phyloP scores from a whole-genome alignment of 2,797 vertebrate species.

The Poecile montanus region DNA sequence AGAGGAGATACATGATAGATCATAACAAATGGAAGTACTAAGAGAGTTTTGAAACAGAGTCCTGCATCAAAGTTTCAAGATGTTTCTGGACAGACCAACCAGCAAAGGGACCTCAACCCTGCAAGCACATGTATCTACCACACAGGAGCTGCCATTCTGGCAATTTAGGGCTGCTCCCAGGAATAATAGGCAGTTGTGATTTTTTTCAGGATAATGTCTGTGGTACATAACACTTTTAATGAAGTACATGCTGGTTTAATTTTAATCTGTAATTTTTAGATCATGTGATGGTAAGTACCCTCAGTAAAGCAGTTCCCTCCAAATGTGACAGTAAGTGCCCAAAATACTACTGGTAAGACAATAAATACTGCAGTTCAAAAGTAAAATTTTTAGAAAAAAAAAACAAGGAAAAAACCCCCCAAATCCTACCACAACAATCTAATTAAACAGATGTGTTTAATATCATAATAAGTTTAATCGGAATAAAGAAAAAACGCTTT shows the following conservation, averaged over 20 bases:
- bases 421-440: not conserved
- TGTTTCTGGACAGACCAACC: not conserved
- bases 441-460: not conserved
- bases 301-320: not conserved
- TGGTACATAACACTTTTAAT: not conserved
- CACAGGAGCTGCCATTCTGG: not conserved
- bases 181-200: not conserved
- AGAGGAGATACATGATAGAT: not conserved
- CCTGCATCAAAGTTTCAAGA: not conserved
- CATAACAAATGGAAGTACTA: not conserved
- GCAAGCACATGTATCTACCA: not conserved
- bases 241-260: not conserved
- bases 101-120: not conserved
- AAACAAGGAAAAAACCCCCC: not conserved
- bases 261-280: not conserved
- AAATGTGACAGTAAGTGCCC: not conserved
- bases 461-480: not conserved
- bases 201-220: not conserved
- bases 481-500: not conserved
- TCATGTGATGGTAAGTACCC: not conserved
- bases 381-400: not conserved
- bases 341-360: not conserved
- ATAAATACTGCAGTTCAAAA: not conserved
- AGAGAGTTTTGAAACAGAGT: not conserved
- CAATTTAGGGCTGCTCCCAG: not conserved